These are phyloP conservation scores for Hippocampus guttulatus DNA, from an alignment of 2,113 vertebrate genomes.

Conservation along the genomic window DNA sequence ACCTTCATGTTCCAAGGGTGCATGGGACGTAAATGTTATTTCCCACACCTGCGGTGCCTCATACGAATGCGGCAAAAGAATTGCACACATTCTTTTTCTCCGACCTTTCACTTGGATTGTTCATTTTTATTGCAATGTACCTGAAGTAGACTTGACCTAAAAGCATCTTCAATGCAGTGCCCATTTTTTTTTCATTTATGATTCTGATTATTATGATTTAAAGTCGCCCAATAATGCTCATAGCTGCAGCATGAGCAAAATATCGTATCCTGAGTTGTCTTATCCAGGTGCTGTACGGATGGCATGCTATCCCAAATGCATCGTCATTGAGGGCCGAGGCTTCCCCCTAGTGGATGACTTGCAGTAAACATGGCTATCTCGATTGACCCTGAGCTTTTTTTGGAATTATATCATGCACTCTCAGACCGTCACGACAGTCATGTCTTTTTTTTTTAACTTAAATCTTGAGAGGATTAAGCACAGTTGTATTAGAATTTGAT, in stretches of 20 bases:
- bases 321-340: conserved; percentile 28
- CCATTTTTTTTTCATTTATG: background rate
- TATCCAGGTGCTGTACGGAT: background rate
- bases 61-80: background rate
- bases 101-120: background rate
- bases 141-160: background rate
- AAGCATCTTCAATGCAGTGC: background rate
- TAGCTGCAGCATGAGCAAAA: background rate
- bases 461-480: conserved; percentile 4
- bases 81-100: background rate
- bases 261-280: background rate
- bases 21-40: background rate
- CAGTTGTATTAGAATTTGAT: conserved; percentile 6
- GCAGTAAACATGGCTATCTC: background rate
- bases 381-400: conserved; percentile 8
- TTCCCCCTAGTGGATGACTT: conserved; percentile 50
- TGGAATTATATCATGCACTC: conserved; percentile 1
- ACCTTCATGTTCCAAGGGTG: background rate
- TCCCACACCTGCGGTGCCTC: background rate
- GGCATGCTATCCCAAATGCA: conserved; percentile 47
- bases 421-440: conserved; percentile 6
- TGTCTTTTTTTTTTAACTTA: conserved; percentile 13
- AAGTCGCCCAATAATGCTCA: background rate
- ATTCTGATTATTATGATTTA: background rate
- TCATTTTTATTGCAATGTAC: background rate